Evolutionary conservation across 1,140 invertebrate species (phyloP).

Genomic region (Drosophila melanogaster): DNA sequence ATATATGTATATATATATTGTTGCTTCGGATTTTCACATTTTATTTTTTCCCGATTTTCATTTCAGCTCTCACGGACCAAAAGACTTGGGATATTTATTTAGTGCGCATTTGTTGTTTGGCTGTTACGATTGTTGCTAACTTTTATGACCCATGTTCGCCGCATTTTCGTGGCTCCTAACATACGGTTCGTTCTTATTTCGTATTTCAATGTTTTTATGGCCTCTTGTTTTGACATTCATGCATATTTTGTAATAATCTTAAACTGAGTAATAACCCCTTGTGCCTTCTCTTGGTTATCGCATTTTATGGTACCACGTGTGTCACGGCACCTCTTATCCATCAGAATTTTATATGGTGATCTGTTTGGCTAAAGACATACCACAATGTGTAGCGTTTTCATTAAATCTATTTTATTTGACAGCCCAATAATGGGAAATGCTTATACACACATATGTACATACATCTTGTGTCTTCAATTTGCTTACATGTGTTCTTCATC

Average conservation of each 20-base stretch:
- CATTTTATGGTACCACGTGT: constrained; percentile 36
- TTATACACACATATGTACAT: too few species aligned
- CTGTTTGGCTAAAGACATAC: constrained; percentile 32
- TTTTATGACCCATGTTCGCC: constrained; percentile 47
- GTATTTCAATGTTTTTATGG: constrained; percentile 34
- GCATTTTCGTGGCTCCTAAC: neutral
- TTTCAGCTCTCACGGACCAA: neutral
- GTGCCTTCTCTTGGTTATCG: constrained; percentile 40
- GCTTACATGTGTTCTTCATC: constrained; percentile 12
- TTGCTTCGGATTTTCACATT: too few species aligned
- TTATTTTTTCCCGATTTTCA: neutral
- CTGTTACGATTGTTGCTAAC: constrained; percentile 18
- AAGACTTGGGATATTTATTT: constrained; percentile 3
- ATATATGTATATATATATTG: too few species aligned
- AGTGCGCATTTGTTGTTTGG: constrained; percentile 8
- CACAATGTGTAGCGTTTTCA: neutral
- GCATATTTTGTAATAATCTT: constrained; percentile 61
- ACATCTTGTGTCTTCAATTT: constrained; percentile 27
- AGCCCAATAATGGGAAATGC: constrained; percentile 11
- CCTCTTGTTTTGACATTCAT: constrained; percentile 8
- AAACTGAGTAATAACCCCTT: constrained; percentile 19
- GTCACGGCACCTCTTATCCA: neutral
- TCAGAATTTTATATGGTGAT: constrained; percentile 72
- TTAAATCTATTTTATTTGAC: constrained; percentile 9
- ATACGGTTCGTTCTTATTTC: constrained; percentile 11